These are phyloP conservation scores for Spinus olivaceus DNA, from an alignment of 2,797 vertebrate species.

Conservation along the genomic window DNA sequence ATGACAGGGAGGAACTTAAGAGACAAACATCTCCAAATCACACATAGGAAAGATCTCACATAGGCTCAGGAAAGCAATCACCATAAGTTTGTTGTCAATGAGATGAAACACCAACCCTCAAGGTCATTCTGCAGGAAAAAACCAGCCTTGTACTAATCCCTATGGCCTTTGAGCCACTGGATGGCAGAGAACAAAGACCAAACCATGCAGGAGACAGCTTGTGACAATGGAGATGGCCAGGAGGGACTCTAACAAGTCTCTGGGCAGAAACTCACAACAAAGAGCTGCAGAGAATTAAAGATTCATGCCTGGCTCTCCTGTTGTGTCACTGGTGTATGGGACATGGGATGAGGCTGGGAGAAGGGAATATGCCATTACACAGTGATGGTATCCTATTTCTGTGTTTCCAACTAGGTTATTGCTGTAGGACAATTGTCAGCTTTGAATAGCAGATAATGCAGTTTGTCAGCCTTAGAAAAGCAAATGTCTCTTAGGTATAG, in stretches of 20 bases:
- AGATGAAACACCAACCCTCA: not conserved
- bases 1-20: not conserved
- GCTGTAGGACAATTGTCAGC: not conserved
- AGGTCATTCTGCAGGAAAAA: not conserved
- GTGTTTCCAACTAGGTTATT: not conserved
- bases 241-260: not conserved
- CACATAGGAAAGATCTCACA: not conserved
- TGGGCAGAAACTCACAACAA: not conserved
- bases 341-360: not conserved
- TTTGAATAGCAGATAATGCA: not conserved
- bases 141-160: not conserved
- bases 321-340: not conserved
- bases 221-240: not conserved
- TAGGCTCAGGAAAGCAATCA: not conserved
- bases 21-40: not conserved
- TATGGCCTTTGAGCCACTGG: not conserved
- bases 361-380: not conserved
- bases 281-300: not conserved
- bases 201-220: not conserved
- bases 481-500: not conserved
- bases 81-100: not conserved
- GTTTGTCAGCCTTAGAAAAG: not conserved
- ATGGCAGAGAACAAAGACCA: not conserved
- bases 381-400: not conserved
- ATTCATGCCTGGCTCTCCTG: not conserved